A percentile compares a stretch with the other conserved stretches of the same genome.
These are phyloP conservation scores for Eidolon dupreanum DNA, from an alignment of 2,797 vertebrate species.

Conservation along the genomic window DNA sequence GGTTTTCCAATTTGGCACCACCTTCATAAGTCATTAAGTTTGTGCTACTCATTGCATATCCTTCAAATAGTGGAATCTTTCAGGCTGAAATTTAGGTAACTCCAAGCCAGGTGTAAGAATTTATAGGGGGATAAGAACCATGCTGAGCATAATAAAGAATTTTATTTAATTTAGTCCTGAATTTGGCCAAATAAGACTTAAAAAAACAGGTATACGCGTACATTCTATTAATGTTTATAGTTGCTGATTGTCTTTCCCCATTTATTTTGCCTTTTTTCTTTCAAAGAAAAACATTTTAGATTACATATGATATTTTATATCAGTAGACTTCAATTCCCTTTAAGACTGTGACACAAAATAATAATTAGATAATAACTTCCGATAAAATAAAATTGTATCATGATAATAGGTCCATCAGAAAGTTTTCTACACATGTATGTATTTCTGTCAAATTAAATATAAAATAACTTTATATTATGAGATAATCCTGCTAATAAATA, in stretches of 20 bases:
- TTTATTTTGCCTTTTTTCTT: background rate
- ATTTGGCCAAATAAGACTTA: background rate
- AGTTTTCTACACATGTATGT: background rate
- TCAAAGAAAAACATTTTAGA: background rate
- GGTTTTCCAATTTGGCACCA: background rate
- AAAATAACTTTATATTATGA: background rate
- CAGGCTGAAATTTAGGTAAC: background rate
- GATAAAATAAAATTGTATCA: background rate
- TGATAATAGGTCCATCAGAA: background rate
- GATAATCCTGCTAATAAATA: background rate
- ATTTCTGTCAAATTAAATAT: constrained; percentile 11
- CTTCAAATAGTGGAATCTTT: background rate
- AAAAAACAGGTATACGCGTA: rapidly evolving
- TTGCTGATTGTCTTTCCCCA: background rate
- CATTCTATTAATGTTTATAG: background rate
- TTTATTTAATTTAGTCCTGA: background rate
- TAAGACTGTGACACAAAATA: background rate
- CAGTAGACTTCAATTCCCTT: background rate
- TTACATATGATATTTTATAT: background rate
- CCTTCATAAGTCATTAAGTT: rapidly evolving
- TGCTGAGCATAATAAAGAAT: background rate
- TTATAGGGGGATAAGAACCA: background rate
- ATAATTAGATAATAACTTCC: background rate
- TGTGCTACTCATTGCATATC: background rate
- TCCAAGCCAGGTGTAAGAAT: background rate